phyloP scores from a whole-genome alignment of 2,113 vertebrate genomes.

The Saccopteryx leptura region DNA sequence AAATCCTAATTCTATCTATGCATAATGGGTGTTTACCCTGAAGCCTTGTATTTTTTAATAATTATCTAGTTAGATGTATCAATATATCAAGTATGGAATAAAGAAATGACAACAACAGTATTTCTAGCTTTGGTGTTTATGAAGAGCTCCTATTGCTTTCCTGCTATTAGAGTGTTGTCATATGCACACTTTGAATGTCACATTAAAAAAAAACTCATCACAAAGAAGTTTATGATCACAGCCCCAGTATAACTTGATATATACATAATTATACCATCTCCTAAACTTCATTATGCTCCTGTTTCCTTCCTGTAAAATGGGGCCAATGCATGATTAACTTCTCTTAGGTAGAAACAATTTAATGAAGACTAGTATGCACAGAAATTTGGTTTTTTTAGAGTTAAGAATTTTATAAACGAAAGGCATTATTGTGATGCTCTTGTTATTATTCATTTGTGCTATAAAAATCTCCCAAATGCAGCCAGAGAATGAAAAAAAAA shows the following conservation, averaged over 20 bases:
- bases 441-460: conserved; percentile 51
- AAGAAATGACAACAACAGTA: conserved; percentile 31
- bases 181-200: conserved; percentile 27
- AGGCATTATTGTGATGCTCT: conserved; percentile 44
- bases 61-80: conserved; percentile 65
- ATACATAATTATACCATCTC: neutral
- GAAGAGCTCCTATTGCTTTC: conserved; percentile 6
- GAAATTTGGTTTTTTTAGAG: conserved; percentile 55
- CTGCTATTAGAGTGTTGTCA: conserved; percentile 48
- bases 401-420: conserved; percentile 73
- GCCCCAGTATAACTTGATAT: neutral
- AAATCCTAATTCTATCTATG: conserved; percentile 65
- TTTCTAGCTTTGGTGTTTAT: conserved; percentile 55
- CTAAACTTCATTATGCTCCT: neutral
- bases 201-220: neutral
- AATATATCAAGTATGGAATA: conserved; percentile 44
- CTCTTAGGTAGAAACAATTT: conserved; percentile 51
- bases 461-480: conserved; percentile 67
- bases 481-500: conserved; percentile 2
- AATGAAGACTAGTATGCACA: conserved; percentile 52
- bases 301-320: neutral
- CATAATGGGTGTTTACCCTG: conserved; percentile 46
- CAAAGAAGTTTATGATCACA: neutral
- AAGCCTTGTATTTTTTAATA: conserved; percentile 59
- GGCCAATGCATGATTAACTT: conserved; percentile 48